phyloP scores from a whole-genome alignment of 2,888 invertebrate species.

The Patella caerulea region DNA sequence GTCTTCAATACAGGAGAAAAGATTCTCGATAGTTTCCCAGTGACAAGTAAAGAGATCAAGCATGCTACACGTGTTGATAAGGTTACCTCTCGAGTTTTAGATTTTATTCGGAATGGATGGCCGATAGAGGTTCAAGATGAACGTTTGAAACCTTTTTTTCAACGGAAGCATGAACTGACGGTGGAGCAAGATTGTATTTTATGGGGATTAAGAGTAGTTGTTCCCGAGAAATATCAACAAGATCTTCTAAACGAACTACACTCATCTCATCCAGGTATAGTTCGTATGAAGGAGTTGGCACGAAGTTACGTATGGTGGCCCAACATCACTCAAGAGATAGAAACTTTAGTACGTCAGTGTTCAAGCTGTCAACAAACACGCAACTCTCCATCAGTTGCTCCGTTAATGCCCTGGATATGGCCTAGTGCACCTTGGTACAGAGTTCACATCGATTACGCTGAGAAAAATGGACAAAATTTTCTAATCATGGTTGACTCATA shows the following conservation, averaged over 20 bases:
- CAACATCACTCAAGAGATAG: too few relatives aligned
- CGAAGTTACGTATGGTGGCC: slow-evolving; percentile 56
- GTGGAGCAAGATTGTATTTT: slow-evolving; percentile 1
- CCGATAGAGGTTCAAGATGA: too few relatives aligned
- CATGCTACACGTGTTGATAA: not conserved
- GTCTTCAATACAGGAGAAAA: too few relatives aligned
- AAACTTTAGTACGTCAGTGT: too few relatives aligned
- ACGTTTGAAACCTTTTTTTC: too few relatives aligned
- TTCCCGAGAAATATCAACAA: slow-evolving; percentile 31
- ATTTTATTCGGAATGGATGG: too few relatives aligned
- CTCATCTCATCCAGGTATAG: slow-evolving; percentile 52
- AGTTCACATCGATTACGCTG: slow-evolving; percentile 66
- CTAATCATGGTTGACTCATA: slow-evolving; percentile 69
- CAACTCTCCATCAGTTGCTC: too few relatives aligned
- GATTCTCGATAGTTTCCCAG: too few relatives aligned
- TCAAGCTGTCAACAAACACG: too few relatives aligned
- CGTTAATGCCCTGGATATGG: slow-evolving; percentile 39
- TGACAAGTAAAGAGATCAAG: too few relatives aligned
- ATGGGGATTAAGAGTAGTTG: slow-evolving; percentile 38
- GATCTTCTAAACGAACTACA: slow-evolving; percentile 47
- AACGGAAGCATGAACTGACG: too few relatives aligned
- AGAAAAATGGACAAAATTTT: slow-evolving; percentile 56
- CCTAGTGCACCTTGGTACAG: slow-evolving; percentile 55
- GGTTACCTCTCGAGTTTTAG: too few relatives aligned
- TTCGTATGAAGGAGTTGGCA: slow-evolving; percentile 56